Base-by-base conservation (phyloP, 2,888 invertebrate species). In the Cinara cedri region DNA sequence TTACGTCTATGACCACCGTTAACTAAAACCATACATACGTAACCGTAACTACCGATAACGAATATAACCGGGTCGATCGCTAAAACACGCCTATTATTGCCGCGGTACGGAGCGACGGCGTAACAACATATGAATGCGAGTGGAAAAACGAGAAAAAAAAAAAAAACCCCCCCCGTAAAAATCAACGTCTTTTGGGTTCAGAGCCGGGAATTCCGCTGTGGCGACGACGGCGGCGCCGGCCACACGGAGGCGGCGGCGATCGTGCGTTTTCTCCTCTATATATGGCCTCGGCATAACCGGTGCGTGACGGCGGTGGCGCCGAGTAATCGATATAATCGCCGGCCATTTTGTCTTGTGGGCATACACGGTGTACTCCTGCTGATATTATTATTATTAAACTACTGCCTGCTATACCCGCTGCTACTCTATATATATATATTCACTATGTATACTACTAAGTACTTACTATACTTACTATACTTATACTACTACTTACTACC, bases 251-350 rank as follows among this genome's bases (percentile, higher is more conserved):
- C 46, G 57, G 8, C 66, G 16, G 34, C 16, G 19, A 62, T 74
- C 54, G 74, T 63, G n/a, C n/a, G 72, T 63, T 63, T 75, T 75
- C 72, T 72, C 65, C n/a, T 62, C 62, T 65, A 24, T 65, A 54
- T 54, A 65, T 49, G 74, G 63, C 54, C 63, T 51, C 74, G 74
- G 63, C 9, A 65, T 70, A 70, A 70, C 70, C 78, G 68, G 78
- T 78, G 78, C 78, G 78, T 78, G 78, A 78, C 78, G 68, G 70
- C 70, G 70, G 78, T 78, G 78, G 78, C 78, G 78, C 78, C 70
- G 78, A 62, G 78, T 78, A 78, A 78, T 78, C 78, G 78, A 78
- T 78, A 78, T 70, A 60, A 78, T 78, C 78, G 78, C 70, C 78
- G 78, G 78, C 78, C 78, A 78, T 78, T 78, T 78, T 78, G 78